phyloP scores from a whole-genome alignment of 2,797 vertebrate genomes.

The Labeo calbasu region DNA sequence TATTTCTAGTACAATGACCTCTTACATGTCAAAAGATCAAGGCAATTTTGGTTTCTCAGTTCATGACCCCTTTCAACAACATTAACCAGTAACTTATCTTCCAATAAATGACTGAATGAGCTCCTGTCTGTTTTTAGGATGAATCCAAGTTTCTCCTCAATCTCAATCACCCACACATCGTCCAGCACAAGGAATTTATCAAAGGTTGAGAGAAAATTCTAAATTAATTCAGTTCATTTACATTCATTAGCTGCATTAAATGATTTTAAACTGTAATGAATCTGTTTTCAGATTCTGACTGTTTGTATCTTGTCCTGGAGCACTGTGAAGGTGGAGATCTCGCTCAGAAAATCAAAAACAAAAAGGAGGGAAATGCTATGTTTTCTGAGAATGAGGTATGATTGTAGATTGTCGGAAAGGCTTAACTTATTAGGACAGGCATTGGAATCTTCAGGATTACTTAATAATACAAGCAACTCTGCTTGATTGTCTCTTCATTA shows the following conservation, averaged over 20 bases:
- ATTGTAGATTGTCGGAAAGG: background rate
- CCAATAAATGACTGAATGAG: background rate
- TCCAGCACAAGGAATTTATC: background rate
- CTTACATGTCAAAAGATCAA: too few relatives aligned
- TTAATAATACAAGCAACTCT: background rate
- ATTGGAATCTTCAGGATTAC: background rate
- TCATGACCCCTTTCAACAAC: background rate
- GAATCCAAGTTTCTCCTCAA: background rate
- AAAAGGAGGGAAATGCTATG: rapidly evolving
- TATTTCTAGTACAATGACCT: too few relatives aligned
- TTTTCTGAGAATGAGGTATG: conserved; percentile 4
- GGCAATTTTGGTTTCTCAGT: too few relatives aligned
- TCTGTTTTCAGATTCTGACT: background rate
- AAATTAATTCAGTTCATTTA: background rate
- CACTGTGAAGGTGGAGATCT: conserved; percentile 24
- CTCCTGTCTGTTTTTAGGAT: background rate
- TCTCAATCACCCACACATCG: background rate
- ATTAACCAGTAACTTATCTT: background rate
- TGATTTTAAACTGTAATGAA: background rate
- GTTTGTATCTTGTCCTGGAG: conserved; percentile 15
- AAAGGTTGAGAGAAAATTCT: background rate
- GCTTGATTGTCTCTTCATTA: background rate
- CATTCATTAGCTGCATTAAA: background rate
- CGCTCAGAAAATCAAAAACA: conserved; percentile 12
- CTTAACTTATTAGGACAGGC: background rate